A percentile compares a stretch with the other conserved stretches of the same genome.
phyloP scores from a whole-genome alignment of 2,888 invertebrate species.

The Nemotelus pantherinus region DNA sequence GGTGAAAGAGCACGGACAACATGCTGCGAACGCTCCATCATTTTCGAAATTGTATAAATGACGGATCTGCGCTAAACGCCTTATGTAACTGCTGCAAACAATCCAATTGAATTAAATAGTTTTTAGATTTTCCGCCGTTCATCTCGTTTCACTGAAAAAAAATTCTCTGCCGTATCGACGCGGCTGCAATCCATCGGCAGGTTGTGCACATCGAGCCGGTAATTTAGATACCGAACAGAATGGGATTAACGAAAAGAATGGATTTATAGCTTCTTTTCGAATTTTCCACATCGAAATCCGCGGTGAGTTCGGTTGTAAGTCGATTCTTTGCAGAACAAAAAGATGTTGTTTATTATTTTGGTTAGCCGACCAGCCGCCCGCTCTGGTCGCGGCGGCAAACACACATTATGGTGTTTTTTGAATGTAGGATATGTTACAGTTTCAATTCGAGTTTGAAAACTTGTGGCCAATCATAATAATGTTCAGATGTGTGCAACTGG shows the following conservation, averaged over 20 bases:
- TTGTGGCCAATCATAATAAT: neutral
- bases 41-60: slow-evolving; percentile 21
- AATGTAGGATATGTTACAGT: slow-evolving; percentile 35
- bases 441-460: slow-evolving; percentile 4
- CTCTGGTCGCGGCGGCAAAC: neutral
- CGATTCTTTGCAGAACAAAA: neutral
- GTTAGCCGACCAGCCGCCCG: neutral
- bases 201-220: neutral
- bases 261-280: neutral
- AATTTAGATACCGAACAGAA: neutral
- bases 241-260: slow-evolving; percentile 13
- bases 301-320: neutral
- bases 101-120: slow-evolving; percentile 22
- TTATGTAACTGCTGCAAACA: neutral
- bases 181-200: neutral
- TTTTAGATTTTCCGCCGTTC: neutral
- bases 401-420: neutral
- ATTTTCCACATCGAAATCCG: slow-evolving; percentile 11
- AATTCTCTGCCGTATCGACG: neutral
- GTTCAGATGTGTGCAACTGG: neutral
- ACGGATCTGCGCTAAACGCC: neutral
- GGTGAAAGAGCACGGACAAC: slow-evolving; percentile 4
- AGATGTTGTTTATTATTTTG: too few relatives aligned
- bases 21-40: neutral
- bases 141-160: neutral